phyloP scores from a whole-genome alignment of 2,113 vertebrate species.

The Melanerpes aurifrons region DNA sequence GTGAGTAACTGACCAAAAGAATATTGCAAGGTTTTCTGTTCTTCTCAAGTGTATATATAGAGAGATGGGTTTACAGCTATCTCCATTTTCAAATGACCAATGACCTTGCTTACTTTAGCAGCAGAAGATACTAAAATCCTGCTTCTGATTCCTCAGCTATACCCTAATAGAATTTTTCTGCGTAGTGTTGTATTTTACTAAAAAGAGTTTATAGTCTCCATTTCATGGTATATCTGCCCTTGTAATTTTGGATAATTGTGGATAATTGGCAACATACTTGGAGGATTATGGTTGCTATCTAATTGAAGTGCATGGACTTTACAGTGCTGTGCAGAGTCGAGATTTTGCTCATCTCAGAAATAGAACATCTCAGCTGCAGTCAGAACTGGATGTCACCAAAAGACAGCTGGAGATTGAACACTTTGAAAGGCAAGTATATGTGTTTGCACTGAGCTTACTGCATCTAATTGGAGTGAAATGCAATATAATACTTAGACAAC shows the following conservation, averaged over 20 bases:
- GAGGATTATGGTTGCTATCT: neutral
- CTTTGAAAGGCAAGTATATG: conserved; percentile 79
- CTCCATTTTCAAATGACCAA: neutral
- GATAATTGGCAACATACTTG: neutral
- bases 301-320: conserved; percentile 1
- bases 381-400: conserved; percentile 80
- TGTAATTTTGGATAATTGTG: conserved; percentile 3
- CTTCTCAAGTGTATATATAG: neutral
- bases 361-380: conserved; percentile 74
- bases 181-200: neutral
- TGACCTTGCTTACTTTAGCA: neutral
- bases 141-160: neutral
- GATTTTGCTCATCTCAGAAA: conserved; percentile 81
- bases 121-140: neutral
- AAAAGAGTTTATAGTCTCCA: neutral
- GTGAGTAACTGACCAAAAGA: conserved; percentile 63
- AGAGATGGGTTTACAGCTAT: neutral
- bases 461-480: neutral
- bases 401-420: conserved; percentile 79
- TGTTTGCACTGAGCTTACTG: neutral
- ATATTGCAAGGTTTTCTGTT: neutral
- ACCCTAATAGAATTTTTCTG: neutral
- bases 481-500: neutral
- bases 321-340: conserved; percentile 69
- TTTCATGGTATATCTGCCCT: neutral